Base-by-base conservation (phyloP, 2,888 invertebrate genomes). In the Standfussiana lucernea region DNA sequence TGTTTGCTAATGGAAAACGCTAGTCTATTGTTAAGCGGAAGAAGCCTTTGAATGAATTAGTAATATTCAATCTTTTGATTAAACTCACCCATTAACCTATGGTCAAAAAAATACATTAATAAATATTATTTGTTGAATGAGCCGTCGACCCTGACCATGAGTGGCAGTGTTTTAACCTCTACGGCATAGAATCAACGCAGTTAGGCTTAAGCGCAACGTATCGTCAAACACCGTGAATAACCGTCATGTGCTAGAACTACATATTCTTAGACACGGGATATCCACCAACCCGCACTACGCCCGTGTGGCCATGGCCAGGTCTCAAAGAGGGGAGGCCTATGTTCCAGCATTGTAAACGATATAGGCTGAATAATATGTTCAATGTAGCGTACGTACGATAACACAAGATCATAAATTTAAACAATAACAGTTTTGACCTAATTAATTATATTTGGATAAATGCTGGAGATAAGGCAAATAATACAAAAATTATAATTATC, bases 51-150 rank as follows among this genome's bases (percentile, higher is more conserved):
- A 21, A 37, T 45, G 21, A 42, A 53, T 74, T 21, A 28, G 2
- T 13, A 32, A 50, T n/a, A 18, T 62, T 62, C 11, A 74, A 61
- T 6, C 15, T 28, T 37, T 28, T 65, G 18, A 56, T 45, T 24
- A 10, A 73, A 73, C n/a, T 32, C 13, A 21, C 4, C 40, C 21
- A 32, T 40, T 42, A n/a, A 65, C 37, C 35, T 45, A 32, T 47
- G 45, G 37, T 76, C 37, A 37, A n/a, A 56, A 21, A 2, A 75
- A 64, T 56, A n/a, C 11, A 65, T 75, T 13, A 53, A 18, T 75
- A 28, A 28, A 40, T 50, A 77, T 68, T 35, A 77, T 35, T 77
- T 18, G 13, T 77, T 66, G 4, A 75, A 65, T 35, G 24, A 53
- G 47, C 6, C 8, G 2, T 2, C 5, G 6, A 59, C 42, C 50